Percentiles rank a stretch among this genome's conserved stretches.
Conservation (phyloP, 2,113 vertebrate species). For the Scartelaos histophorus region DNA sequence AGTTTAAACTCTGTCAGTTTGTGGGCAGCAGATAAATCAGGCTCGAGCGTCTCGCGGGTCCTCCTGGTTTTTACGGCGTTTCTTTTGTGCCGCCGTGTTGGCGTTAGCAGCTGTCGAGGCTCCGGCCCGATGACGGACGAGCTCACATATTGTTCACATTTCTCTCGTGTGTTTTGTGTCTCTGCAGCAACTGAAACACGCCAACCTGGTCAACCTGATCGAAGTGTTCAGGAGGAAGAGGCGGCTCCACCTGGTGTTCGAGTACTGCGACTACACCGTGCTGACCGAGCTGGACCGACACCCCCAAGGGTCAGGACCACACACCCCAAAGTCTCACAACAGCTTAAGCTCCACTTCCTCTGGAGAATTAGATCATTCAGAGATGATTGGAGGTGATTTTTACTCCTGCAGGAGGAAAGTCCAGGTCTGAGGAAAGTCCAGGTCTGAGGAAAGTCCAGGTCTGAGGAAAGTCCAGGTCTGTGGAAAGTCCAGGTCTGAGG, state of each 20-base stretch:
- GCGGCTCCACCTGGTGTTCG: constrained; percentile 92
- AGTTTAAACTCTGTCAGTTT: neutral
- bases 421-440: too few species aligned
- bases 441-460: too few species aligned
- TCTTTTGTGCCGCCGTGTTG: neutral
- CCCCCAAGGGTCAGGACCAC: constrained; percentile 81
- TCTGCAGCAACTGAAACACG: constrained; percentile 91
- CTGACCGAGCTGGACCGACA: constrained; percentile 90
- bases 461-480: too few species aligned
- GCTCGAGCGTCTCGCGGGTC: neutral
- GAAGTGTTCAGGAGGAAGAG: constrained; percentile 92
- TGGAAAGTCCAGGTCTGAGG: too few species aligned
- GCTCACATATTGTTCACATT: neutral
- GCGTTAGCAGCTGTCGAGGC: neutral
- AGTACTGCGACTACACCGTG: constrained; percentile 94
- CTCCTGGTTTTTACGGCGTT: neutral
- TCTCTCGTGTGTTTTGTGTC: constrained; percentile 13
- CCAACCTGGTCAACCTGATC: constrained; percentile 92
- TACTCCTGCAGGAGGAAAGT: too few species aligned
- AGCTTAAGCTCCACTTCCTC: too few species aligned
- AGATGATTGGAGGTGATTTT: too few species aligned
- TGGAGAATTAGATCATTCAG: too few species aligned
- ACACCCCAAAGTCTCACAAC: neutral
- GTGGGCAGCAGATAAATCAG: neutral
- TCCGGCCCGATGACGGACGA: neutral